Evolutionary conservation across 2,888 invertebrate species (phyloP).

Genomic region (Lasioglossum villosulum): DNA sequence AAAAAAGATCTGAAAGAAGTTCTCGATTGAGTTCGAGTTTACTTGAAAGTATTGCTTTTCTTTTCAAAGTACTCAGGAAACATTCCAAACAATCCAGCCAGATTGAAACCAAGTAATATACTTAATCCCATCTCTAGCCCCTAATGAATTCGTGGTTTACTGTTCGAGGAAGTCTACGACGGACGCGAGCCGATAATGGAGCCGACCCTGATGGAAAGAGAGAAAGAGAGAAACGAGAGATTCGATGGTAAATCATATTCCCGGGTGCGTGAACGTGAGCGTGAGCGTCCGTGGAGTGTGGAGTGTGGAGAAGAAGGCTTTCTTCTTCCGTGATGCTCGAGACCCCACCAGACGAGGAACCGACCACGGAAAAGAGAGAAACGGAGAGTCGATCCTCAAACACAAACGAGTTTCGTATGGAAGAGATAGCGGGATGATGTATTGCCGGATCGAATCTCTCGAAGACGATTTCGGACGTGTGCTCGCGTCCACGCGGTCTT

Average conservation of each 20-base stretch:
- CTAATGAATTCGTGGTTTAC: conserved; percentile 57
- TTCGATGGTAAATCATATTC: conserved; percentile 70
- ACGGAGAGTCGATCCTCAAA: conserved; percentile 24
- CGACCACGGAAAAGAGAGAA: conserved; percentile 23
- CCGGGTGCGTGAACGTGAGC: conserved; percentile 23
- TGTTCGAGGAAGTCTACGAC: conserved; percentile 35
- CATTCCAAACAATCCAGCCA: no score
- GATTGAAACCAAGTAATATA: no score
- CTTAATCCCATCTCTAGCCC: background rate
- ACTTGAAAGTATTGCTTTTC: no score
- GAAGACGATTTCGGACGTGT: conserved; percentile 39
- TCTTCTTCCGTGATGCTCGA: conserved; percentile 48
- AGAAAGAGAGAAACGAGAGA: conserved; percentile 32
- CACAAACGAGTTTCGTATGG: conserved; percentile 57
- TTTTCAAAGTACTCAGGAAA: no score
- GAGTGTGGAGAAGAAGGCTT: conserved; percentile 10
- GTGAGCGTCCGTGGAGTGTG: conserved; percentile 31
- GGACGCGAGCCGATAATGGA: conserved; percentile 40
- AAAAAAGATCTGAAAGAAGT: background rate
- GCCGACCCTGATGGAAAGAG: conserved; percentile 9
- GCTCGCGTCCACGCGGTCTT: conserved; percentile 9
- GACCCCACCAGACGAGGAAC: conserved; percentile 31
- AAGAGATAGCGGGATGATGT: conserved; percentile 52
- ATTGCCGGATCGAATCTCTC: conserved; percentile 52
- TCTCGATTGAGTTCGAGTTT: no score